Base-by-base conservation (phyloP, 1,140 invertebrate genomes). In the Thalassaphorura encarpata region DNA sequence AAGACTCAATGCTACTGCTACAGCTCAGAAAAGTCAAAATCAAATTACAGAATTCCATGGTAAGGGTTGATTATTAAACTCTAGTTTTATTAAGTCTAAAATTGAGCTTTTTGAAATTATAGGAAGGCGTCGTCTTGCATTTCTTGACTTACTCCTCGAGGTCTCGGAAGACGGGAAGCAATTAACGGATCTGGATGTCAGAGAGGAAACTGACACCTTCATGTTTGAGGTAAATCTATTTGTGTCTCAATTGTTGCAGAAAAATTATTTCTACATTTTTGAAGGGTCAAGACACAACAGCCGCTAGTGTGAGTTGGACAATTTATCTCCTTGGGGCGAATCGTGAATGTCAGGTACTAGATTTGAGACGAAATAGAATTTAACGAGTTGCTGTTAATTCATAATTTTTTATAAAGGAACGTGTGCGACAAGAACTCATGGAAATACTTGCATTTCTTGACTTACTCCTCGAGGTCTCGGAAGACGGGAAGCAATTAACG, bases 121-220 rank as follows among this genome's bases (percentile, higher is more conserved):
- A n/a, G n/a, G n/a, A n/a, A n/a, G n/a, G n/a, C n/a, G n/a, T n/a
- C n/a, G n/a, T n/a, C n/a, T n/a, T n/a, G n/a, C n/a, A n/a, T n/a
- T n/a, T n/a, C n/a, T n/a, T 36, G n/a, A n/a, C 33, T 36, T 36
- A 36, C 33, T 11, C n/a, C n/a, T 36, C 33, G 33, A 36, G 11
- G 33, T 36, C 33, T 36, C n/a, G 33, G 33, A 77, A 50, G 73
- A 69, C 23, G 76, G 76, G 66, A 23, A 15, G 13, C 66, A 71
- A 19, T 78, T 87, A 60, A 78, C 74, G 2, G 76, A 85, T 58
- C 73, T 78, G 19, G 84, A 86, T 61, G 82, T 88, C 54, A 68
- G 81, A 1, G 76, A 83, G 63, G 81, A 84, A 69, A 77, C 80
- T 19, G 81, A 81, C 56, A 85, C 83, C 0, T 85, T 86, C 54